phyloP scores from a whole-genome alignment of 2,888 invertebrate genomes.

The Pyrrhia umbra region DNA sequence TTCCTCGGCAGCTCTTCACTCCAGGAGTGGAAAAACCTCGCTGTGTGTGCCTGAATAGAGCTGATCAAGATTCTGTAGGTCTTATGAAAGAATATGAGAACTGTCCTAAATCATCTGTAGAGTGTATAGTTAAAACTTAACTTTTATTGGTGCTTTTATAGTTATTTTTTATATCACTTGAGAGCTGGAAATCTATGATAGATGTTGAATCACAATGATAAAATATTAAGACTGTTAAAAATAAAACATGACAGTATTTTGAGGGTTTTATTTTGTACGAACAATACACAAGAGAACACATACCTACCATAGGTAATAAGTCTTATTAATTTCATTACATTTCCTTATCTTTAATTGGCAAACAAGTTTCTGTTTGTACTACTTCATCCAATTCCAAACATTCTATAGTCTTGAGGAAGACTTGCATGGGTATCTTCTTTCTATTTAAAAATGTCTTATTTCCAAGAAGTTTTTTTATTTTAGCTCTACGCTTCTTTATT shows the following conservation, averaged over 20 bases:
- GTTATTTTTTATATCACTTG: neutral
- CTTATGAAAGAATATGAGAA: constrained; percentile 92
- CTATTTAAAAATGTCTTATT: constrained; percentile 87
- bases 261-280: constrained; percentile 53
- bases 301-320: constrained; percentile 68
- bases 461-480: constrained; percentile 89
- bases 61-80: constrained; percentile 81
- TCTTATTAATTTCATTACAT: constrained; percentile 49
- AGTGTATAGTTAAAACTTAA: constrained; percentile 82
- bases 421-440: constrained; percentile 89
- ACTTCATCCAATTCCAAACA: constrained; percentile 86
- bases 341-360: constrained; percentile 63
- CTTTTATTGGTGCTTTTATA: neutral
- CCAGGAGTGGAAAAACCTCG: constrained; percentile 92
- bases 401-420: constrained; percentile 89
- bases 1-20: constrained; percentile 95
- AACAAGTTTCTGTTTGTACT: constrained; percentile 74
- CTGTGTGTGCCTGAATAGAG: constrained; percentile 95
- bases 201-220: neutral
- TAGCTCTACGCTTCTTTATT: constrained; percentile 90
- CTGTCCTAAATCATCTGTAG: constrained; percentile 89
- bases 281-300: constrained; percentile 56
- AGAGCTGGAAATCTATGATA: constrained; percentile 1
- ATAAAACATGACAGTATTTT: constrained; percentile 15
- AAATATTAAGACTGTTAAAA: neutral